Evolutionary conservation across 2,888 invertebrate species (phyloP), one percentile per base, ranked within the genome.

Genomic region (Melieria omissa): DNA sequence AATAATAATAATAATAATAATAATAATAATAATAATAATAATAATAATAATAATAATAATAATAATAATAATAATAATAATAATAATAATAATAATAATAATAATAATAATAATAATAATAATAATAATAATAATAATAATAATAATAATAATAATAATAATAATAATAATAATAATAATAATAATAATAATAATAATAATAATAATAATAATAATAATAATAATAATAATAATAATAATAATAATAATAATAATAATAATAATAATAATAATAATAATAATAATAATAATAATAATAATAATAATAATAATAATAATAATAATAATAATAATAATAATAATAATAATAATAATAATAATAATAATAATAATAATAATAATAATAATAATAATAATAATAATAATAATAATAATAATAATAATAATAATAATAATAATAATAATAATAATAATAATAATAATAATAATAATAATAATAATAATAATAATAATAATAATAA

Each of bases 1-100:
- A 49, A 49, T 49, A 49, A 49, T 49, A 49, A 49, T 49, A 49
- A 49, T 49, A 49, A 49, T 49, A 49, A 49, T 49, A 49, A 49
- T 49, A 49, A 49, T 49, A 49, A 49, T 49, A 49, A 49, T 49
- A 49, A 49, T 49, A 49, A 49, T 49, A 49, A 49, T 49, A 49
- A 49, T 49, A 49, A 49, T 49, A 49, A 49, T 49, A 49, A 49
- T 49, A 49, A 49, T 49, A 49, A 49, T 49, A 49, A 49, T 49
- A 49, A 49, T 49, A 49, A 49, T 49, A 49, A 49, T 49, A 49
- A 49, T 49, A 49, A 49, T 49, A 49, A 49, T 49, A 49, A 49
- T 49, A 49, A 49, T 49, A 49, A 49, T 49, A 49, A 49, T 49
- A 49, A 49, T 49, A 49, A 49, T 49, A 49, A 49, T 49, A 49